Evolutionary conservation across 2,888 invertebrate genomes (phyloP).

Genomic region (Leucophenga montana): DNA sequence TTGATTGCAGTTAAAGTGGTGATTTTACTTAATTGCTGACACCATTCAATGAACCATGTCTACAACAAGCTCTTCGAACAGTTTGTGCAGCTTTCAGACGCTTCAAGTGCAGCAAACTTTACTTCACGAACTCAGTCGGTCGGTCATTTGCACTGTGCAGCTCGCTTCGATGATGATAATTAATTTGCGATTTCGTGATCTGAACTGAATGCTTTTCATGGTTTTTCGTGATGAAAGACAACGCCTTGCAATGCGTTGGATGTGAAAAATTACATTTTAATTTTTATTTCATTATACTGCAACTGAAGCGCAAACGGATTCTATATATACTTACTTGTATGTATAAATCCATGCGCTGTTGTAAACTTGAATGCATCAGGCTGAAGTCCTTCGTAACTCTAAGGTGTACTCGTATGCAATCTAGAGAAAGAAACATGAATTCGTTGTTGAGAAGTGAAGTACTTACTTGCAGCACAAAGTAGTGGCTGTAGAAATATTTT

Average conservation of each 20-base stretch:
- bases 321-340: too few species aligned
- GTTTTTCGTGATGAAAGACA: not conserved
- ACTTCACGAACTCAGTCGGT: not conserved
- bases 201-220: not conserved
- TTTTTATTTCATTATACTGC: constrained; percentile 48
- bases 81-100: not conserved
- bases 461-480: too few species aligned
- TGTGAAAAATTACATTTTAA: constrained; percentile 41
- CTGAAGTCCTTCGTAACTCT: not conserved
- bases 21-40: constrained; percentile 58
- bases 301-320: too few species aligned
- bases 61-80: constrained; percentile 33
- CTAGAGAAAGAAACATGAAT: too few species aligned
- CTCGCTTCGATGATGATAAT: constrained; percentile 39
- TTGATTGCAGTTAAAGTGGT: constrained; percentile 51
- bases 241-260: constrained; percentile 18
- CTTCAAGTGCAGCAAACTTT: not conserved
- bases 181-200: constrained; percentile 44
- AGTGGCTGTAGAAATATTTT: too few species aligned
- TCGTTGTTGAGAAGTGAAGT: too few species aligned
- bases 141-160: not conserved
- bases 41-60: constrained; percentile 48
- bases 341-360: too few species aligned
- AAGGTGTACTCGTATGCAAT: too few species aligned
- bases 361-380: constrained; percentile 24